Evolutionary conservation across 2,888 invertebrate genomes (phyloP), one percentile per base, ranked within the genome.

Genomic region (Syritta pipiens): DNA sequence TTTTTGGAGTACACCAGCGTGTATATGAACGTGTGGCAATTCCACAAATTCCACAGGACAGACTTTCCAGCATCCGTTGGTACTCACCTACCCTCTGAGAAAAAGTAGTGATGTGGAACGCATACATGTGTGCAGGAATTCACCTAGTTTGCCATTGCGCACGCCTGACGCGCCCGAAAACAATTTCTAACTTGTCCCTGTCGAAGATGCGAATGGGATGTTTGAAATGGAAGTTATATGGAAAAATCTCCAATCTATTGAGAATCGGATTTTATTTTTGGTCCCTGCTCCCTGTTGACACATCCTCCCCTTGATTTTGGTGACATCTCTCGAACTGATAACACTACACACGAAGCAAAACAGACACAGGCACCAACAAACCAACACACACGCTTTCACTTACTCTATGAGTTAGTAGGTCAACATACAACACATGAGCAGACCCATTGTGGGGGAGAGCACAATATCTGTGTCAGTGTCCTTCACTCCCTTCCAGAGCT

Each of bases 161-260:
- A 79, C 67, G 79, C 79, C 60, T 68, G 79, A 72, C 79, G 79
- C 79, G 74, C 79, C 79, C 79, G 79, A 79, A 77, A 67, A 67
- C 46, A 67, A 62, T 44, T 55, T 74, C 28, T 44, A 51, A 22
- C 30, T 48, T 46, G n/a, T n/a, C n/a, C n/a, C n/a, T n/a, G n/a
- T n/a, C n/a, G n/a, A n/a, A n/a, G n/a, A n/a, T n/a, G n/a, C n/a
- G n/a, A n/a, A n/a, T n/a, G n/a, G n/a, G n/a, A n/a, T n/a, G n/a
- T n/a, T n/a, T n/a, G n/a, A n/a, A n/a, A n/a, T n/a, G n/a, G n/a
- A n/a, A n/a, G n/a, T n/a, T n/a, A n/a, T n/a, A n/a, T n/a, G n/a
- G n/a, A n/a, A n/a, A n/a, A n/a, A n/a, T n/a, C n/a, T n/a, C n/a
- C n/a, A n/a, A n/a, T n/a, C 28, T 28, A 28, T 28, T 9, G 28